Evolutionary conservation across 2,888 invertebrate genomes (phyloP), one percentile per base, ranked within the genome.

Genomic region (Drosophila leonis): DNA sequence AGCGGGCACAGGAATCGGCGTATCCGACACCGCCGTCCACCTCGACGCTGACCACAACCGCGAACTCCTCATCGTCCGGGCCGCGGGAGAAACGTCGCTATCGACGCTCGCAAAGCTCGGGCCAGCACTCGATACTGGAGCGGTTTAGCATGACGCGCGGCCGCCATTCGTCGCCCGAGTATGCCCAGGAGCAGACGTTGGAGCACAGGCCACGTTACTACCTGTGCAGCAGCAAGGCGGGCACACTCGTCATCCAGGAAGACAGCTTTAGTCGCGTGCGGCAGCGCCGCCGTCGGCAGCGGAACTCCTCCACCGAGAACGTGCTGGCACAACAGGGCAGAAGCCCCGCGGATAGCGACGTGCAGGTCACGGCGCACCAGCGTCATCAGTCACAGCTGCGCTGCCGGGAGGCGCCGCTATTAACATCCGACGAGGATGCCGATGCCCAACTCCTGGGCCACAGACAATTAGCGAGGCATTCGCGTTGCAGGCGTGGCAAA

Each of bases 191-290:
- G 35, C 78, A 85, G 24, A 64, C 48, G 13, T 52, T 89, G 29
- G 66, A 80, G 27, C 83, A 78, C 49, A 75, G 79, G 7, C 91
- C 92, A 18, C 93, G 92, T 55, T 94, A 94, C 78, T 93, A 91
- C 72, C 91, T 94, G 57, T 92, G 94, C 77, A 94, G 94, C 35
- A 93, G 94, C 82, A 93, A 93, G 70, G 94, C 94, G 15, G 94
- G 94, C 33, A 94, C 94, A 39, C 88, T 94, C 74, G 91, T 94
- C 64, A 93, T 94, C 61, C 92, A 93, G 60, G 94, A 94, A 65
- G 94, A 94, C 62, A 93, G 92, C 88, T 93, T 93, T 49, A 84
- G 72, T 44, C 81, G 83, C 0, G 86, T 87, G 68, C 91, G 92
- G 20, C 83, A 90, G 54, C 78, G 89, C 46, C 81, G 91, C 10